Percentiles rank a stretch among this genome's conserved stretches.
Evolutionary conservation across 2,113 vertebrate species (phyloP).

Genomic region (Psephotus haematonotus): DNA sequence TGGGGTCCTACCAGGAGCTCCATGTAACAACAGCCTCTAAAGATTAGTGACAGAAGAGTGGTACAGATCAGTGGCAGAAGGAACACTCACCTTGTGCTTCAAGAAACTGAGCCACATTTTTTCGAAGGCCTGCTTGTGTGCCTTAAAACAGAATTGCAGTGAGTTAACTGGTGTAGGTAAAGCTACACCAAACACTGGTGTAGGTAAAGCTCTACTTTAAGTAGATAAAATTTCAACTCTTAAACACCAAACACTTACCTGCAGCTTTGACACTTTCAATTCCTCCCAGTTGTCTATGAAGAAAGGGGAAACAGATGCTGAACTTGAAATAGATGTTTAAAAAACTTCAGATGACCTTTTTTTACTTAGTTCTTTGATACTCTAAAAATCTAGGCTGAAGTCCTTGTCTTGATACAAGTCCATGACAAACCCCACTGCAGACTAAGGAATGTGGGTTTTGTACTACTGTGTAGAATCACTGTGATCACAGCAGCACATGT

Average conservation of each 20-base stretch:
- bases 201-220: not conserved
- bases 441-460: not conserved
- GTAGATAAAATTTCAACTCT: not conserved
- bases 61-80: not conserved
- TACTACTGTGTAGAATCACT: not conserved
- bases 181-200: not conserved
- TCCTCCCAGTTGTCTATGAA: constrained; percentile 76
- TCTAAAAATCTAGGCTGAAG: not conserved
- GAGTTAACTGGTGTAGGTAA: not conserved
- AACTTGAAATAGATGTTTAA: not conserved
- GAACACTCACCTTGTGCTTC: constrained; percentile 84
- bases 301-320: not conserved
- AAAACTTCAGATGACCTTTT: not conserved
- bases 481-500: not conserved
- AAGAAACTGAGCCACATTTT: constrained; percentile 92
- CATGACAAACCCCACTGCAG: not conserved
- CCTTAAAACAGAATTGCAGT: constrained; percentile 70
- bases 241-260: constrained; percentile 70
- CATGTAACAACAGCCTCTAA: not conserved
- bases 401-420: not conserved
- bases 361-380: not conserved
- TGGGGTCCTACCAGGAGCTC: not conserved
- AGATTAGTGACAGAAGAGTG: not conserved
- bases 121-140: constrained; percentile 87
- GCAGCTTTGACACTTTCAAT: constrained; percentile 86